Evolutionary conservation across 2,888 invertebrate genomes (phyloP), one percentile per base, ranked within the genome.

Genomic region (Geotrupes spiniger): DNA sequence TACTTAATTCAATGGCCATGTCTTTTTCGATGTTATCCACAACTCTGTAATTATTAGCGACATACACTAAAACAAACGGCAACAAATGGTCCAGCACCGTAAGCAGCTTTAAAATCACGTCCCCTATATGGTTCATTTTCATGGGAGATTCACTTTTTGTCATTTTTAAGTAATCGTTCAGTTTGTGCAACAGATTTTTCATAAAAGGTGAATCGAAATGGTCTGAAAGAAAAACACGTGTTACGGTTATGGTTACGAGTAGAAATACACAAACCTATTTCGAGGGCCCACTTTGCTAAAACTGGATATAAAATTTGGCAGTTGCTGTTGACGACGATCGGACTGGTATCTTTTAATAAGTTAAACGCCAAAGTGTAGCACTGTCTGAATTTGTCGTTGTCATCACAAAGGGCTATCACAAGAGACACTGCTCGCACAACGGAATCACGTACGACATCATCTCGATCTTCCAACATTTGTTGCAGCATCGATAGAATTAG

Each of bases 391-490:
- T 85, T 86, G 62, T 84, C 82, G 15, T 71, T 65, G 70, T 85
- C 84, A 58, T 80, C 78, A 68, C 85, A 80, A 46, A 81, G 76
- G n/a, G 80, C 77, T 36, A 81, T 74, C 17, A 85, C 71, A 4
- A 84, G 66, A 1, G 83, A 77, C 17, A 86, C 70, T 62, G 82
- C 83, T 57, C 75, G 75, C 2, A 84, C 76, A 4, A 80, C 81
- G n/a, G 79, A 77, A 51, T 77, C 78, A 52, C 84, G 69, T 1
- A 86, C 84, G 38, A 69, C 63, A 15, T 81, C 78, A 55, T 82
- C 81, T 56, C 79, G 78, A 61, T 87, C 87, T 56, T 85, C 84
- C 45, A 84, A 66, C 80, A 87, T 80, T 72, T 87, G 86, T 61
- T 84, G 83, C 27, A 87, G 70, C 80, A 87, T 85, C 8, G 85